These are phyloP conservation scores for Lithobates pipiens DNA, from an alignment of 2,797 vertebrate genomes.

Conservation along the genomic window DNA sequence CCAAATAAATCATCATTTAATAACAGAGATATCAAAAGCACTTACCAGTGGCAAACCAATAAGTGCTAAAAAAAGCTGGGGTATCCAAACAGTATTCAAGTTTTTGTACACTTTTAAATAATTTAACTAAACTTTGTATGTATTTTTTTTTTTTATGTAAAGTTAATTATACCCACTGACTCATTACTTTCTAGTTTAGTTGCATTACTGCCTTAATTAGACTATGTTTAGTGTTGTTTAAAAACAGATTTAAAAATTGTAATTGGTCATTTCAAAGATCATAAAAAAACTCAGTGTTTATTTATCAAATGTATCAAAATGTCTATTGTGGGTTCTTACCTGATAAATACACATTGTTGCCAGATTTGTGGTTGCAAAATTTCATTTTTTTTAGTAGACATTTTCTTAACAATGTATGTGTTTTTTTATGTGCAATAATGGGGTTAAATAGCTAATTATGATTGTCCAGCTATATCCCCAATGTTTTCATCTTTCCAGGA, in stretches of 20 bases:
- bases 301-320: too few species aligned
- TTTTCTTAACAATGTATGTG: too few species aligned
- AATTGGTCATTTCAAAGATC: not conserved
- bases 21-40: not conserved
- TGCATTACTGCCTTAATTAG: too few species aligned
- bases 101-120: too few species aligned
- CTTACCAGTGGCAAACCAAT: not conserved
- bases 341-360: too few species aligned
- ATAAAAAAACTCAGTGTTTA: not conserved
- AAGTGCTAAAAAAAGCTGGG: not conserved
- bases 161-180: too few species aligned
- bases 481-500: not conserved
- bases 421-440: not conserved
- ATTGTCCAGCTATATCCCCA: not conserved
- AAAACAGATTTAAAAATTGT: not conserved
- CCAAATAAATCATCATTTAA: not conserved
- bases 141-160: too few species aligned
- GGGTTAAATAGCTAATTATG: not conserved
- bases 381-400: too few species aligned
- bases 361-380: too few species aligned
- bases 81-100: not conserved
- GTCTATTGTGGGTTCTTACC: too few species aligned
- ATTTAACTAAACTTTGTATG: too few species aligned
- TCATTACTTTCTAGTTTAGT: too few species aligned
- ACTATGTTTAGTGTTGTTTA: not conserved